Base-by-base conservation (phyloP, 2,888 invertebrate genomes). In the Arge pagana region DNA sequence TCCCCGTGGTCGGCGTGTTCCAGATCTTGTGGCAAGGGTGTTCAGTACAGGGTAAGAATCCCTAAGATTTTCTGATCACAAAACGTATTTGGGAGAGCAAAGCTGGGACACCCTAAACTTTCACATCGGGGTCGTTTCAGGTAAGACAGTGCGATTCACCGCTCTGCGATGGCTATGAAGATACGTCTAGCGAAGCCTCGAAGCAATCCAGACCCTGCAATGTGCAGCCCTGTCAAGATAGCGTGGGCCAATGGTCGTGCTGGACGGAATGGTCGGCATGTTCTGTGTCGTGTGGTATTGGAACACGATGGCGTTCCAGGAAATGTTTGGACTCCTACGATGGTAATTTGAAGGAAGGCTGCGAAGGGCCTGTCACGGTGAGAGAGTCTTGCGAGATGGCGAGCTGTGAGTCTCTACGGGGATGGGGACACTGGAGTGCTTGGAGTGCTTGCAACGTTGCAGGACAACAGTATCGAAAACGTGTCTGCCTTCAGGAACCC, bases 221-320 rank as follows among this genome's bases (percentile, higher is more conserved):
- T 68, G 80, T 82, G 2, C 87, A 90, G 45, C 79, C 85, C 0
- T 93, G 93, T 65, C 78, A 80, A 65, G 42, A 31, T 10, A 57
- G 55, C 7, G 55, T 50, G 37, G 85, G 85, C 26, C 85, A 87
- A 65, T 92, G 91, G 91, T 84, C 88, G 2, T 92, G 92, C 64
- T 94, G 93, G 93, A 85, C 87, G 0, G 91, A 92, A 40, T 93
- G 90, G 89, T 85, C 89, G 3, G 81, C 83, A 8, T 93, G 93
- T 66, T 88, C 88, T 16, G 87, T 84, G 0, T 82, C 84, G 0
- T 92, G 93, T 66, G 88, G 86, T 0, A 77, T 81, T 37, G 93
- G 93, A 0, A 80, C 85, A 15, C 81, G 84, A 39, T 81, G 83
- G 13, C 82, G 92, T 52, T 83, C 84, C 0, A 81, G 93, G 18